Conservation (phyloP, 2,113 vertebrate genomes). For the Hydrolagus affinis region DNA sequence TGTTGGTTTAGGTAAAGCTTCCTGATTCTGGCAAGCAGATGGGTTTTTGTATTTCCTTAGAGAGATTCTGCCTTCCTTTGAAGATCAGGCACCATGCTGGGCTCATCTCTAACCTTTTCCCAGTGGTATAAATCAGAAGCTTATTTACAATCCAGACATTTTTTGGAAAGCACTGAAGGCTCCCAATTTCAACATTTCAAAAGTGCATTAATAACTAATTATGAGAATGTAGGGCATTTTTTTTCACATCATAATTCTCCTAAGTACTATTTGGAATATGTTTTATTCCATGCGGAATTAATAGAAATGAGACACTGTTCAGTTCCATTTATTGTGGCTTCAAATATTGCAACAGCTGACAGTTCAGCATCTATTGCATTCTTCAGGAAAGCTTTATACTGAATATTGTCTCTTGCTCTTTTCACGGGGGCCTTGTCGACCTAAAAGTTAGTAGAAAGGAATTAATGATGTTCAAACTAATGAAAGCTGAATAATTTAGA, state of each 20-base stretch:
- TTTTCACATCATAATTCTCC: background rate
- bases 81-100: conserved; percentile 32
- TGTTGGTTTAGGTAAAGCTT: conserved; percentile 19
- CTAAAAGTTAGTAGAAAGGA: background rate
- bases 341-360: background rate
- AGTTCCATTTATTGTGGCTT: background rate
- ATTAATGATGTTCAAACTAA: conserved; percentile 41
- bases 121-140: conserved; percentile 16
- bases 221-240: background rate
- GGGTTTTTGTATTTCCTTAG: conserved; percentile 25
- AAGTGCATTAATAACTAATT: conserved; percentile 13
- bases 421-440: background rate
- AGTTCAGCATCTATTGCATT: background rate
- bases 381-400: background rate
- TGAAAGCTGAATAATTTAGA: conserved; percentile 44
- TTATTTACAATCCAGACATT: conserved; percentile 14
- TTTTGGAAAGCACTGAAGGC: background rate
- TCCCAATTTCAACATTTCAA: conserved; percentile 18
- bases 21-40: conserved; percentile 15
- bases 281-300: background rate
- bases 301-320: background rate
- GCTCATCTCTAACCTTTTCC: conserved; percentile 13
- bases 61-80: conserved; percentile 20
- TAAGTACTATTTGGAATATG: background rate
- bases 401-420: conserved; percentile 9